Evolutionary conservation across 1,140 invertebrate species (phyloP).

Genomic region (Leptinotarsa texana): DNA sequence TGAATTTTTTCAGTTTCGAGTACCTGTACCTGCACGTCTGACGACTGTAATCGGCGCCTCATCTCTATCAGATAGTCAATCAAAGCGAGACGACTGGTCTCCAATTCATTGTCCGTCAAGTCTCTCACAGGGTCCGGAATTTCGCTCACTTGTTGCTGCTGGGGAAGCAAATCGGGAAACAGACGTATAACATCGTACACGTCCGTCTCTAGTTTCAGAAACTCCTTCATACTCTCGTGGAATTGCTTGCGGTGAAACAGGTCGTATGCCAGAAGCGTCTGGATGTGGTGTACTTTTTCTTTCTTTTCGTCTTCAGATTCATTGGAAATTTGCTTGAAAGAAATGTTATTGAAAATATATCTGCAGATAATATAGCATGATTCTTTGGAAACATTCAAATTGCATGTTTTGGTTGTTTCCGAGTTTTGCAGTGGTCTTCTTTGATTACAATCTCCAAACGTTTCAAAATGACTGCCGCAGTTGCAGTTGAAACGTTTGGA

Average conservation of each 20-base stretch:
- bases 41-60: slow-evolving; percentile 48
- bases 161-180: slow-evolving; percentile 86
- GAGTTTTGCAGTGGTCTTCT: too few relatives aligned
- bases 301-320: slow-evolving; percentile 80
- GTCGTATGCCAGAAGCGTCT: slow-evolving; percentile 88
- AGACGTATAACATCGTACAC: slow-evolving; percentile 92
- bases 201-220: slow-evolving; percentile 86
- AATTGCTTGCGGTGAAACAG: slow-evolving; percentile 88
- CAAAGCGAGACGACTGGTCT: slow-evolving; percentile 85
- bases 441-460: too few relatives aligned
- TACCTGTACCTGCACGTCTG: slow-evolving; percentile 38
- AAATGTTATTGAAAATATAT: background rate
- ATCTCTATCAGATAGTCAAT: slow-evolving; percentile 88
- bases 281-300: slow-evolving; percentile 82
- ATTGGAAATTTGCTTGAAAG: slow-evolving; percentile 78
- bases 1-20: background rate
- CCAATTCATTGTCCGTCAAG: slow-evolving; percentile 81
- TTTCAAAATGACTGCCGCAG: too few relatives aligned
- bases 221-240: slow-evolving; percentile 87
- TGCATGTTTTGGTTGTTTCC: too few relatives aligned
- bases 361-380: too few relatives aligned
- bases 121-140: slow-evolving; percentile 63
- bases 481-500: too few relatives aligned
- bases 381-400: too few relatives aligned
- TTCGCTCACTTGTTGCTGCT: slow-evolving; percentile 59